Evolutionary conservation across 2,113 vertebrate genomes (phyloP).

Genomic region (Cyphomyrus plagiostoma): DNA sequence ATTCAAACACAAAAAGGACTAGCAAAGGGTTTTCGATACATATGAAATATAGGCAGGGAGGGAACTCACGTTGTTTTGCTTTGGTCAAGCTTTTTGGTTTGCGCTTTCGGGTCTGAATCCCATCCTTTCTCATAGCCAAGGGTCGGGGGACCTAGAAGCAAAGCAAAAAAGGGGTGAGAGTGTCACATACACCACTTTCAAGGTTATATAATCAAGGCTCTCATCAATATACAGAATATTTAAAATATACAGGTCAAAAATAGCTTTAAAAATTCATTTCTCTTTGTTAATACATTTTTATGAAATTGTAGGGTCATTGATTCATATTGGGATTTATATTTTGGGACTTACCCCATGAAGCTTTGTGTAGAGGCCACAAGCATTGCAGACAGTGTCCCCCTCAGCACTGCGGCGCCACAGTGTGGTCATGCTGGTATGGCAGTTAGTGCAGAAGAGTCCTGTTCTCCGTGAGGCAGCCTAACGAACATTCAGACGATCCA

Average conservation of each 20-base stretch:
- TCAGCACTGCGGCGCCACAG: constrained; percentile 92
- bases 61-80: constrained; percentile 66
- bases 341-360: constrained; percentile 75
- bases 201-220: not conserved
- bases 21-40: not conserved
- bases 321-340: not conserved
- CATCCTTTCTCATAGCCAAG: constrained; percentile 96
- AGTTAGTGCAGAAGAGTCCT: constrained; percentile 91
- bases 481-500: constrained; percentile 4
- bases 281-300: not conserved
- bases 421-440: constrained; percentile 89
- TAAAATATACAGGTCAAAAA: no score
- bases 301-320: not conserved
- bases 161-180: not conserved
- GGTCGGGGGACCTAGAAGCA: constrained; percentile 79
- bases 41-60: not conserved
- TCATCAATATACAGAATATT: not conserved
- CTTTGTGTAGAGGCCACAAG: constrained; percentile 98
- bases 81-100: constrained; percentile 86
- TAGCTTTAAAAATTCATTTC: no score
- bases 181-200: not conserved
- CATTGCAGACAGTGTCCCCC: constrained; percentile 91
- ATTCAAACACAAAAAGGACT: not conserved
- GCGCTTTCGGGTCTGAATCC: constrained; percentile 94
- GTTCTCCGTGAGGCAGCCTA: constrained; percentile 90